phyloP scores from a whole-genome alignment of 1,140 invertebrate genomes.

The Pissodes strobi region DNA sequence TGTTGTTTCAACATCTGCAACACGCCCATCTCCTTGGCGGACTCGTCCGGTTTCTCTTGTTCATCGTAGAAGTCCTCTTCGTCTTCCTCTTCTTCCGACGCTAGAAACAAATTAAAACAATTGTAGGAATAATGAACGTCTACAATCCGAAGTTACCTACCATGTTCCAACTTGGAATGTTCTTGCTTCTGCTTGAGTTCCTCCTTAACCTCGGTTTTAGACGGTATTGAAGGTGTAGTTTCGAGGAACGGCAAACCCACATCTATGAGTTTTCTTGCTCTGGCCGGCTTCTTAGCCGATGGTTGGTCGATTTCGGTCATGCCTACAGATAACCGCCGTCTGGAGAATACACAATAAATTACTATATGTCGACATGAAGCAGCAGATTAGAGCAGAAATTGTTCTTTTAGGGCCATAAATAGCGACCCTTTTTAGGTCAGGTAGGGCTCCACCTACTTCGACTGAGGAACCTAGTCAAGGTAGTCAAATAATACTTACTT shows the following conservation, averaged over 20 bases:
- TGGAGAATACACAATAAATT: too few relatives aligned
- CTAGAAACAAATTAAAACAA: conserved; percentile 3
- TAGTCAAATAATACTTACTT: conserved; percentile 26
- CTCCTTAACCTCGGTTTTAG: conserved; percentile 5
- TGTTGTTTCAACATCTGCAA: conserved; percentile 49
- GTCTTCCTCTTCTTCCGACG: conserved; percentile 35
- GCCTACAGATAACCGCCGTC: too few relatives aligned
- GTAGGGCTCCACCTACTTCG: too few relatives aligned
- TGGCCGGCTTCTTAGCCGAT: neutral
- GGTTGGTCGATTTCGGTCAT: conserved; percentile 3
- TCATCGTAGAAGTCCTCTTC: conserved; percentile 47
- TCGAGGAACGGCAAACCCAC: conserved; percentile 39
- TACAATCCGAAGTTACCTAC: too few relatives aligned
- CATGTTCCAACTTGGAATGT: conserved; percentile 1
- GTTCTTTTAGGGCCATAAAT: too few relatives aligned
- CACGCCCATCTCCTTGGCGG: conserved; percentile 42
- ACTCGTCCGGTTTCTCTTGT: conserved; percentile 36
- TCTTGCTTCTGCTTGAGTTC: conserved; percentile 16
- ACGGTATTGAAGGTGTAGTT: neutral
- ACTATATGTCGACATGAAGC: too few relatives aligned
- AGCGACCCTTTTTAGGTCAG: too few relatives aligned
- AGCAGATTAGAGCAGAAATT: too few relatives aligned
- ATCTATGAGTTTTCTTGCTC: conserved; percentile 12
- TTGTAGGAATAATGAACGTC: too few relatives aligned
- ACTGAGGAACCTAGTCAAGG: too few relatives aligned